Base-by-base conservation (phyloP, 2,888 invertebrate species). In the Athalia rosae region DNA sequence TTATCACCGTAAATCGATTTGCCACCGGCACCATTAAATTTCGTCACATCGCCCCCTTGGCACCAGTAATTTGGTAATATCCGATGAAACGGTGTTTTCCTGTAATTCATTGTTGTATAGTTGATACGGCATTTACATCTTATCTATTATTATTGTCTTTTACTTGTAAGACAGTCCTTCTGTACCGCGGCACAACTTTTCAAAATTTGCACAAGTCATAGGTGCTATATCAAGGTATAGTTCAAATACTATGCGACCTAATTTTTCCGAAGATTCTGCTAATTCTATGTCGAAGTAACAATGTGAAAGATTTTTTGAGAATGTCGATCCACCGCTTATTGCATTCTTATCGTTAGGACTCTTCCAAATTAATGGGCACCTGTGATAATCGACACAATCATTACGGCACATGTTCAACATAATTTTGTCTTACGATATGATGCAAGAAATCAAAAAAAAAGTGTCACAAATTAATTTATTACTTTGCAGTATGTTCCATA, bases 41-140 rank as follows among this genome's bases (percentile, higher is more conserved):
- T 92, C 0, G 87, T 86, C 28, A 93, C 92, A 82, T 93, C 93
- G 6, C 93, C 93, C 11, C 92, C 92, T 77, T 92, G 91, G 83
- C 93, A 93, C 88, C 91, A 92, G 77, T 93, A 90, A 28, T 91
- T 90, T 0, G 92, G 91, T 8, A 93, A 91, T 76, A 93, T 90
- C 76, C 92, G 92, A 81, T 92, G 94, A 91, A 93, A 89, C 6
- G 88, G 85, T 11, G 88, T 89, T 15, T 84, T 83, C 63, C 88
- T 88, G 53, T 62, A 7, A 64, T 5, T 48, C 50, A 50, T 61
- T 76, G 76, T 77, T 2, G 8, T 5, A 28, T 74, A 67, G 0
- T 1, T 28, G 28, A 28, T 28, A 28, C 28, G 28, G 28, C 2
- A 28, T 28, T 28, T 2, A 28, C 28, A 28, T 50, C 71, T 62